phyloP scores from a whole-genome alignment of 2,797 vertebrate genomes.

The Adelosebastes latens region DNA sequence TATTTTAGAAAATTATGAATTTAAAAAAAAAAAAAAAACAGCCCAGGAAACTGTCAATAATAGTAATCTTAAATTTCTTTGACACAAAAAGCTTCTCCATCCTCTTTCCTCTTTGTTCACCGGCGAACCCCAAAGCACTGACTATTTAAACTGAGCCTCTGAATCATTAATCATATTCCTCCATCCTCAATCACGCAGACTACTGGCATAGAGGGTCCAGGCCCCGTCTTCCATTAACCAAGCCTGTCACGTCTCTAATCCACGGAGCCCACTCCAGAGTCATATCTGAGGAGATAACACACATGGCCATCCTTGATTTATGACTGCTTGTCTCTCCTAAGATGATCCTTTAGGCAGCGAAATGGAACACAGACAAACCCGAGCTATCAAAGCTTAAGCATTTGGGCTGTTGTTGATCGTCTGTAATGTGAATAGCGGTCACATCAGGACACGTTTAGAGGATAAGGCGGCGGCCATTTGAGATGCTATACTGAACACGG shows the following conservation, averaged over 20 bases:
- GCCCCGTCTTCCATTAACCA: conserved; percentile 61
- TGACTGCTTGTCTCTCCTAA: conserved; percentile 39
- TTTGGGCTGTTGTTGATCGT: conserved; percentile 17
- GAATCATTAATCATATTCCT: conserved; percentile 66
- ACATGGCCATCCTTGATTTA: conserved; percentile 65
- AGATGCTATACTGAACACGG: neutral
- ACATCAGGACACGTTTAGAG: neutral
- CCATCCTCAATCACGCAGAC: conserved; percentile 53
- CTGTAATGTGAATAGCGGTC: neutral
- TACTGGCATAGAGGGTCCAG: conserved; percentile 41
- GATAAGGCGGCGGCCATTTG: neutral
- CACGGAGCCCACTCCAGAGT: conserved; percentile 53
- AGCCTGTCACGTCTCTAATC: conserved; percentile 66
- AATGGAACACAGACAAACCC: conserved; percentile 16
- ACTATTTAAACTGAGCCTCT: conserved; percentile 52
- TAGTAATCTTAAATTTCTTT: neutral
- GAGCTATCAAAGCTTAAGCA: conserved; percentile 10
- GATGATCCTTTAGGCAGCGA: conserved; percentile 48
- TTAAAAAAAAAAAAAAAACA: neutral
- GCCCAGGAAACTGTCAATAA: neutral
- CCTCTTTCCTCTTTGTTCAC: conserved; percentile 1
- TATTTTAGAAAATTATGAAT: neutral
- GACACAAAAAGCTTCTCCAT: neutral
- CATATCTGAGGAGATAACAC: conserved; percentile 63
- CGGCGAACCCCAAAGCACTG: conserved; percentile 31